Percentiles rank a stretch among this genome's conserved stretches.
phyloP scores from a whole-genome alignment of 1,140 invertebrate genomes.

The Laodelphax striatellus region DNA sequence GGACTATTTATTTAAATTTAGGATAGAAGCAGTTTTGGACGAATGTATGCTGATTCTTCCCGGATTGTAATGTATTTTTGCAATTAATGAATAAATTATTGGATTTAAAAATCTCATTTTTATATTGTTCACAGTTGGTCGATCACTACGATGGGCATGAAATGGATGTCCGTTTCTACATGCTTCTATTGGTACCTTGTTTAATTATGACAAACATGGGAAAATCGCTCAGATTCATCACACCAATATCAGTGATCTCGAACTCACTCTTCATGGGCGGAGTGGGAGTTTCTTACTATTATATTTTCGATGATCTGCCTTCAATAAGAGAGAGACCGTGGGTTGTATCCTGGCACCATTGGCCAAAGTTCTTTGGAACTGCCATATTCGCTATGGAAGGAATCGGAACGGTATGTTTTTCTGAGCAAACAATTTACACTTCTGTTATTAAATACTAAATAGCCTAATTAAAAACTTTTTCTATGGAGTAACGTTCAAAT shows the following conservation, averaged over 20 bases:
- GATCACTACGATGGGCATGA: constrained; percentile 41
- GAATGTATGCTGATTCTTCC: too few species aligned
- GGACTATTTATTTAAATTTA: too few species aligned
- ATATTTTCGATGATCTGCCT: constrained; percentile 27
- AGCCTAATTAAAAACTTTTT: too few species aligned
- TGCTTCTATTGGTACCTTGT: constrained; percentile 54
- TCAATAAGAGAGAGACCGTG: constrained; percentile 1
- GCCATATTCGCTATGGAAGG: constrained; percentile 81
- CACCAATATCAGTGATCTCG: constrained; percentile 75
- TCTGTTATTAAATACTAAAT: too few species aligned
- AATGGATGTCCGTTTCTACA: constrained; percentile 51
- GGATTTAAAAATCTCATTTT: too few species aligned
- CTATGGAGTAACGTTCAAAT: too few species aligned
- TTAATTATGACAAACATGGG: constrained; percentile 62
- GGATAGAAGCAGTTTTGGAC: too few species aligned
- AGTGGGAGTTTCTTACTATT: constrained; percentile 71
- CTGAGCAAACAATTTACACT: not conserved
- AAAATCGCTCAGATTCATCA: constrained; percentile 68
- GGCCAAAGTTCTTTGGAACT: constrained; percentile 76
- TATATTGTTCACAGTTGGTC: constrained; percentile 36
- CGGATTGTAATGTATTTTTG: too few species aligned
- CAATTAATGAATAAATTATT: too few species aligned
- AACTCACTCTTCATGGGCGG: constrained; percentile 61
- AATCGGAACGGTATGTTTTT: constrained; percentile 58
- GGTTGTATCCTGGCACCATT: constrained; percentile 38